Base-by-base conservation (phyloP, 2,888 invertebrate species). In the Thymelicus acteon region DNA sequence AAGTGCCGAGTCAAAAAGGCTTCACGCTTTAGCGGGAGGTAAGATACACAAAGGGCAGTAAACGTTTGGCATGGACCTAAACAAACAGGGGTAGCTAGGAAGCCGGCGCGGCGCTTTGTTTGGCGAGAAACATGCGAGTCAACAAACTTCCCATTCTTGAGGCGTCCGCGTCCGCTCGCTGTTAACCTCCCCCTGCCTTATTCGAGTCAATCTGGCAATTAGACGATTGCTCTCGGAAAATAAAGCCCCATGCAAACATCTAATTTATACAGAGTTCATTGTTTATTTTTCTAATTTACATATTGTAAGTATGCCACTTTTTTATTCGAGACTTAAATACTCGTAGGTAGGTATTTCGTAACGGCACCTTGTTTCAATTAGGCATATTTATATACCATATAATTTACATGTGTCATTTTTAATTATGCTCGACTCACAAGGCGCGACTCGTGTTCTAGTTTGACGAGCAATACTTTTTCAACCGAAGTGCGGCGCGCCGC, bases 21-120 rank as follows among this genome's bases (percentile, higher is more conserved):
- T 90, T 91, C 86, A 90, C 92, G 91, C 90, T 89, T 88, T 87
- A 87, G 88, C 85, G 85, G 89, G 89, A 88, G 90, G 90, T 85
- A 89, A 89, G 87, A 87, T 89, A 92, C 88, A 92, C 92, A 92
- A 91, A 90, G 91, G 90, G 90, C 91, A 91, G 91, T 90, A 90
- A 92, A 91, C 91, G 92, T 91, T 92, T 86, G 89, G 86, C 84
- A 85, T 85, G 89, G 91, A 86, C 93, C 93, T 93, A 92, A 93
- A 92, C 88, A 93, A 93, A 93, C 92, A 93, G 83, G 92, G 91
- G 93, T 92, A 92, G 92, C 92, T 91, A 90, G 92, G 93, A 92
- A 93, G 93, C 93, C 87, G 91, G 90, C 83, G 82, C 87, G 91
- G 90, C 83, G 82, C 88, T 87, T 88, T 92, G 91, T 93, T 93